Conservation (phyloP, 2,797 vertebrate species). For the Lutjanus argentimaculatus region DNA sequence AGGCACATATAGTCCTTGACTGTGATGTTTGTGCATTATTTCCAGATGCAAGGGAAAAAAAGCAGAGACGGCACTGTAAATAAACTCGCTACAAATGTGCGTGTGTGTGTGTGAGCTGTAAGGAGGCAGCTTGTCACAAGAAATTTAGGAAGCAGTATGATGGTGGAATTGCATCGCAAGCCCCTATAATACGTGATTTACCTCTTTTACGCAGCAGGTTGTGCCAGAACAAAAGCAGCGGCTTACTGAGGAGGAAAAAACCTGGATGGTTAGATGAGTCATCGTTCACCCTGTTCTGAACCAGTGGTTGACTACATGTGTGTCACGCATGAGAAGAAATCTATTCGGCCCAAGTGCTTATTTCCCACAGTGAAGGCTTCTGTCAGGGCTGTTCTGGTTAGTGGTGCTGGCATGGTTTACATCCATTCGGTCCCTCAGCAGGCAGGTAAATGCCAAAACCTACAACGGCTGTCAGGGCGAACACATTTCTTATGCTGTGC, state of each 20-base stretch:
- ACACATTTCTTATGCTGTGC: constrained; percentile 36
- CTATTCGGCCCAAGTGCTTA: constrained; percentile 58
- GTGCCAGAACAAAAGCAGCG: constrained; percentile 46
- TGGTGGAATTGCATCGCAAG: constrained; percentile 7
- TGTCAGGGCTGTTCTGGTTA: constrained; percentile 67
- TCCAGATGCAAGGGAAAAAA: neutral
- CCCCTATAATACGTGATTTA: constrained; percentile 37
- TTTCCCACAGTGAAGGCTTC: constrained; percentile 70
- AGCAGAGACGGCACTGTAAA: constrained; percentile 15
- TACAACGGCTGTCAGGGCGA: constrained; percentile 40
- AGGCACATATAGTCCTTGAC: neutral
- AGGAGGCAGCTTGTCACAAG: constrained; percentile 35
- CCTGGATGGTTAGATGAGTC: constrained; percentile 66
- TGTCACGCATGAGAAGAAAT: constrained; percentile 67
- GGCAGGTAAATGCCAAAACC: constrained; percentile 67
- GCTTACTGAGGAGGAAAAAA: constrained; percentile 40
- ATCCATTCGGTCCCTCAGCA: constrained; percentile 50
- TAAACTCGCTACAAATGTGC: constrained; percentile 36
- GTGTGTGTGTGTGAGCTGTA: constrained; percentile 21
- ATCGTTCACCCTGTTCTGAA: constrained; percentile 63
- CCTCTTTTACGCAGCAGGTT: constrained; percentile 37
- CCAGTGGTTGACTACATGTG: constrained; percentile 67
- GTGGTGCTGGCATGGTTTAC: constrained; percentile 46
- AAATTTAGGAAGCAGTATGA: constrained; percentile 28
- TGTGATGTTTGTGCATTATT: constrained; percentile 16